Evolutionary conservation across 1,140 invertebrate genomes (phyloP).

Genomic region (Monomorium pharaonis): DNA sequence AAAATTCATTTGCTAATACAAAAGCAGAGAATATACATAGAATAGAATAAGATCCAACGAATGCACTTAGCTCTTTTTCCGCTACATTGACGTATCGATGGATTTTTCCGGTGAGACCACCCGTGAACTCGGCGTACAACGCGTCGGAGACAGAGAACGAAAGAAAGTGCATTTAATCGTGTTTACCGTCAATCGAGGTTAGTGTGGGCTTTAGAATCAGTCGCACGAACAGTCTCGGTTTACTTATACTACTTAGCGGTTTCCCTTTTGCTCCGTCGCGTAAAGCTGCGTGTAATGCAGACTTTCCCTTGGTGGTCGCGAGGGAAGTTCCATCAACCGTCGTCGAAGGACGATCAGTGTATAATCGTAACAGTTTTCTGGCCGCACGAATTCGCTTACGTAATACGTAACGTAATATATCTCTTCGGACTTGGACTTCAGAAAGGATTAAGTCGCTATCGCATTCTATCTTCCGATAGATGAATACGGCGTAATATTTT

Average conservation of each 20-base stretch:
- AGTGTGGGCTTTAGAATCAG: neutral
- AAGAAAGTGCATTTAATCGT: slow-evolving; percentile 1
- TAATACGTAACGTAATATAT: too few relatives aligned
- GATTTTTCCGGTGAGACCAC: neutral
- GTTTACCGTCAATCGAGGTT: slow-evolving; percentile 8
- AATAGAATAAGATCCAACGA: neutral
- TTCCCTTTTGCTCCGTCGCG: neutral
- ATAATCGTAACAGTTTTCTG: neutral
- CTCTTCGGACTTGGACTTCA: neutral
- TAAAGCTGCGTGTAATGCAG: neutral
- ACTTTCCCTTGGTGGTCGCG: neutral
- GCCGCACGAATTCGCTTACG: slow-evolving; percentile 14
- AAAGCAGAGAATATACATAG: too few relatives aligned
- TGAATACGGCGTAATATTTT: neutral
- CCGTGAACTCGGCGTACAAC: neutral
- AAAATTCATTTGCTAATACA: too few relatives aligned
- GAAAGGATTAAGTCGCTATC: neutral
- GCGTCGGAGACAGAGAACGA: neutral
- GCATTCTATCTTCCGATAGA: too few relatives aligned
- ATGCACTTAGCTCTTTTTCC: neutral
- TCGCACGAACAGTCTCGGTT: neutral
- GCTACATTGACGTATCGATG: neutral
- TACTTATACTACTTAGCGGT: slow-evolving; percentile 24
- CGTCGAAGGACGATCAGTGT: slow-evolving; percentile 8
- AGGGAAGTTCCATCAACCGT: neutral